Evolutionary conservation across 1,140 invertebrate species (phyloP).

Genomic region (Limonius californicus): DNA sequence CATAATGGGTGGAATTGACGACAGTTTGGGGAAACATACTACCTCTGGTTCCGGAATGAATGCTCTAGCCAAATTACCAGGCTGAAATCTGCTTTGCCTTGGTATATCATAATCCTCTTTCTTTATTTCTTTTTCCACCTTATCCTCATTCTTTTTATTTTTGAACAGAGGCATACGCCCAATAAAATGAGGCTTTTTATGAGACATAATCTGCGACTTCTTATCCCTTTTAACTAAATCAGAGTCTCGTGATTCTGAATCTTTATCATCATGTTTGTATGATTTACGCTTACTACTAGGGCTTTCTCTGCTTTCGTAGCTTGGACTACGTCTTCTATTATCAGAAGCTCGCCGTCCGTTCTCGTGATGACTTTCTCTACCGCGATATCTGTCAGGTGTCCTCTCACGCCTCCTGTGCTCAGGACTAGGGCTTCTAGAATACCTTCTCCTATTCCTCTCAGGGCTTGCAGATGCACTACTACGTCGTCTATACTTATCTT

Average conservation of each 20-base stretch:
- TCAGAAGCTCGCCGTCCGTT: slow-evolving; percentile 16
- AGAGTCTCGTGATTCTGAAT: neutral
- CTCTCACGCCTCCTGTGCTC: slow-evolving; percentile 14
- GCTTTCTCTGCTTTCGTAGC: neutral
- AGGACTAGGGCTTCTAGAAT: slow-evolving; percentile 26
- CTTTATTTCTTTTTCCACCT: slow-evolving; percentile 41
- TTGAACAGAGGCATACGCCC: slow-evolving; percentile 66
- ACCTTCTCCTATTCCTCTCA: slow-evolving; percentile 22
- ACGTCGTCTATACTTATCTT: slow-evolving; percentile 27
- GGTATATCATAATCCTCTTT: slow-evolving; percentile 44
- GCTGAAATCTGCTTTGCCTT: slow-evolving; percentile 41
- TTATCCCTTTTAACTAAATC: slow-evolving; percentile 20
- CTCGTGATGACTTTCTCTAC: neutral
- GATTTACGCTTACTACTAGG: slow-evolving; percentile 8
- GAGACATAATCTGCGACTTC: slow-evolving; percentile 34
- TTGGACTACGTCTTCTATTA: slow-evolving; percentile 5
- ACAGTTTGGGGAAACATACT: slow-evolving; percentile 55
- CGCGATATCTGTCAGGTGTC: slow-evolving; percentile 11
- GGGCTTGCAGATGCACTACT: slow-evolving; percentile 26
- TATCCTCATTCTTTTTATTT: slow-evolving; percentile 51
- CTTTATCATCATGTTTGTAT: slow-evolving; percentile 7
- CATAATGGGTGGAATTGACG: slow-evolving; percentile 48
- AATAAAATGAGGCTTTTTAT: slow-evolving; percentile 65
- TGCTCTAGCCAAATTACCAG: slow-evolving; percentile 41
- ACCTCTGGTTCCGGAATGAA: slow-evolving; percentile 50